Evolutionary conservation across 2,888 invertebrate species (phyloP), one percentile per base, ranked within the genome.

Genomic region (Tethea ocularis): DNA sequence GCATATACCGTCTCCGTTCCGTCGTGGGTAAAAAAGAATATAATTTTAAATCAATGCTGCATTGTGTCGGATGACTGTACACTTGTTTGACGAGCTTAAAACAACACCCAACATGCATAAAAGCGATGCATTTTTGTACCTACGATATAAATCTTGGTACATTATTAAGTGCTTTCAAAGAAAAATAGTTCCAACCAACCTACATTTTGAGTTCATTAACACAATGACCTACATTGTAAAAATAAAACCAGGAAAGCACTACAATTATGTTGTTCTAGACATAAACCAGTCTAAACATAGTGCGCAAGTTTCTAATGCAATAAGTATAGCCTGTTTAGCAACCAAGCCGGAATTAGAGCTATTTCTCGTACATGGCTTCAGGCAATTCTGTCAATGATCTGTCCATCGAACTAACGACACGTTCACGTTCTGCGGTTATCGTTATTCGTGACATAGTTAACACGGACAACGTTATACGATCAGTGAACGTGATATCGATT

Each of bases 401-500:
- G 61, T 61, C 70, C 61, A 66, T 70, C 70, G 63, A 62, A 20
- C 51, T 69, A 66, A 70, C 63, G 64, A 66, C 64, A 62, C 56
- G 57, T 52, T 57, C 65, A 59, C 66, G 68, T 58, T 63, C 58
- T 61, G 66, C 62, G 66, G 66, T 61, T 68, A 61, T 61, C 54
- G 61, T 24, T 24, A 55, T 64, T 59, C 59, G 64, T 70, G 54
- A 65, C 55, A 64, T 54, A 68, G 52, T 46, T 59, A 54, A 52
- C 59, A 57, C 23, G 51, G 51, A 11, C 26, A 33, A 62, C 54
- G 57, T 52, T 54, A 54, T 54, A 22, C 54, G 54, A 54, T 54
- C 33, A 33, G 33, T 15, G 8, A 13, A 33, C 54, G 54, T 33
- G 54, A 54, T 54, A 54, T 54, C 54, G 54, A 54, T 54, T 54